Evolutionary conservation across 2,113 vertebrate genomes (phyloP).

Genomic region (Sander lucioperca): DNA sequence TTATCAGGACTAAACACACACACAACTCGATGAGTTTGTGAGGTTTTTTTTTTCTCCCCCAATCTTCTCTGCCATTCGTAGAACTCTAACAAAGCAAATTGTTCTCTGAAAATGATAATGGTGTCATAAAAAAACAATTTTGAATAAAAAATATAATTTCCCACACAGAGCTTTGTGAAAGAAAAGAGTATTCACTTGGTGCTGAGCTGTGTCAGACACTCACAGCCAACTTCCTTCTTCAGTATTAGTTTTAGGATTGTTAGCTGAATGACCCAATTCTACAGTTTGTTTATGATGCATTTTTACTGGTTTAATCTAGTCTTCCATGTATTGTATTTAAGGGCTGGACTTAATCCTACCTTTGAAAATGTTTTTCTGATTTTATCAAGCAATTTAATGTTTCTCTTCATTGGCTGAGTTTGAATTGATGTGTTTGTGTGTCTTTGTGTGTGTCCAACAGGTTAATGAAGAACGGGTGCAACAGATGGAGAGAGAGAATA

Average conservation of each 20-base stretch:
- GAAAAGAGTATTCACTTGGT: slow-evolving; percentile 41
- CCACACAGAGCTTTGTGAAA: slow-evolving; percentile 52
- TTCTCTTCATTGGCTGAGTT: slow-evolving; percentile 6
- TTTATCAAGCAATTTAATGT: neutral
- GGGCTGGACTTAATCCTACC: slow-evolving; percentile 1
- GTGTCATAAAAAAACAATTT: slow-evolving; percentile 53
- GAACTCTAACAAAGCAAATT: slow-evolving; percentile 70
- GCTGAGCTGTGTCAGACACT: slow-evolving; percentile 48
- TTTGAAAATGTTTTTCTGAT: neutral
- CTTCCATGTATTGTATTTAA: neutral
- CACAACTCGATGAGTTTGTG: slow-evolving; percentile 34
- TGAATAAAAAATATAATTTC: slow-evolving; percentile 56
- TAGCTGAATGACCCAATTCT: slow-evolving; percentile 30
- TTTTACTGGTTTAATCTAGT: slow-evolving; percentile 11
- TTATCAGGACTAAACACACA: slow-evolving; percentile 78
- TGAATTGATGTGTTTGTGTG: slow-evolving; percentile 2
- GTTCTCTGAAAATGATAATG: slow-evolving; percentile 74
- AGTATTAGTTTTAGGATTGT: slow-evolving; percentile 43
- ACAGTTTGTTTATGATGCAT: neutral
- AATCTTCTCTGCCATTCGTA: slow-evolving; percentile 63
- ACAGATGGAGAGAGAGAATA: slow-evolving; percentile 98
- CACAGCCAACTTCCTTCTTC: slow-evolving; percentile 45
- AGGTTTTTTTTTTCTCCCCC: slow-evolving; percentile 10
- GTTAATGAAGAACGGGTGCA: slow-evolving; percentile 94
- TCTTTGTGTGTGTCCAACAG: slow-evolving; percentile 79